phyloP scores from a whole-genome alignment of 2,888 invertebrate species.

The Drosophila ustulata region DNA sequence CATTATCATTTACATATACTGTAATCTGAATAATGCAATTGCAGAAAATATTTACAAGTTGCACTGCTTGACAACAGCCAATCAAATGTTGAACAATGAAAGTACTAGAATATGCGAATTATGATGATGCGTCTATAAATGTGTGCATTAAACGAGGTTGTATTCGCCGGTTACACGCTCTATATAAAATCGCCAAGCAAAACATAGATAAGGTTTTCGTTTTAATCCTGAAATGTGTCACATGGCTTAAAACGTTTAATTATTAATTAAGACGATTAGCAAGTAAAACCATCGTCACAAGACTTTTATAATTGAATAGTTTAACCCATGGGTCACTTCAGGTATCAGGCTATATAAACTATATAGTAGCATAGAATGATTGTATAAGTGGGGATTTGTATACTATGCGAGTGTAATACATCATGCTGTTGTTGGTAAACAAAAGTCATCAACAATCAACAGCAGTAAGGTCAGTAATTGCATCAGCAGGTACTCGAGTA shows the following conservation, averaged over 20 bases:
- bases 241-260: neutral
- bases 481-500: constrained; percentile 45
- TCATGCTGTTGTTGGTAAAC: constrained; percentile 34
- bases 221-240: constrained; percentile 8
- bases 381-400: constrained; percentile 9
- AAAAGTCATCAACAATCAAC: constrained; percentile 43
- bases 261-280: neutral
- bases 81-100: constrained; percentile 16
- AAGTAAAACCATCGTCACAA: constrained; percentile 3
- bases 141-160: constrained; percentile 11
- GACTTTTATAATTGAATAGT: constrained; percentile 11
- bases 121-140: constrained; percentile 9
- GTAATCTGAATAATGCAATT: constrained; percentile 42
- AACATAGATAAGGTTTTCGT: neutral
- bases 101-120: constrained; percentile 4
- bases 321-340: constrained; percentile 7
- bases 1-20: constrained; percentile 29
- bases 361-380: constrained; percentile 11
- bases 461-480: constrained; percentile 57
- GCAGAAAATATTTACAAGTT: constrained; percentile 27
- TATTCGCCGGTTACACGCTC: constrained; percentile 3
- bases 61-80: constrained; percentile 37
- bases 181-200: neutral
- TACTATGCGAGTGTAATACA: neutral
- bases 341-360: constrained; percentile 6